Conservation (phyloP, 2,888 invertebrate genomes). For the Disparrhopalites patrizii region DNA sequence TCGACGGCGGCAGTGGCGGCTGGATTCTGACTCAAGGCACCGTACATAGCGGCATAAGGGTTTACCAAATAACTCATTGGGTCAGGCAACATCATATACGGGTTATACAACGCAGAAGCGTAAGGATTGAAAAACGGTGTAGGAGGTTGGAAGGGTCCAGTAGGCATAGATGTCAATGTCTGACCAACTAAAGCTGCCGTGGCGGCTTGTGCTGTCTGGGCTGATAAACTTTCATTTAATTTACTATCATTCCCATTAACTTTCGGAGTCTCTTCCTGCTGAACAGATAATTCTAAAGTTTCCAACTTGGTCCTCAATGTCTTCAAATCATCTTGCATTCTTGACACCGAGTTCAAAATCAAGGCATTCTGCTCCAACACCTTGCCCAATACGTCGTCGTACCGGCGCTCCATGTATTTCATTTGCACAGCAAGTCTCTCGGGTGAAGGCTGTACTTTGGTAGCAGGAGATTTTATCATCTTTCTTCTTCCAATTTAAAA, state of each 20-base stretch:
- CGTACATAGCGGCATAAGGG: constrained; percentile 16
- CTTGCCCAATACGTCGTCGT: constrained; percentile 30
- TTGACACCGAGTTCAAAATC: constrained; percentile 8
- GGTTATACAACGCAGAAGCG: constrained; percentile 16
- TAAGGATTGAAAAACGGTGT: constrained; percentile 22
- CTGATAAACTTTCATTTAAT: neutral
- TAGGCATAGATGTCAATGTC: neutral
- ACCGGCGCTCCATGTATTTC: constrained; percentile 30
- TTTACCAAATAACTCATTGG: constrained; percentile 16
- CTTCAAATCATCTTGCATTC: constrained; percentile 30
- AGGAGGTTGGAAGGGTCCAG: neutral
- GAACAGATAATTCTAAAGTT: constrained; percentile 13
- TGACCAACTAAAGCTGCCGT: neutral
- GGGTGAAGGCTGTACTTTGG: constrained; percentile 26
- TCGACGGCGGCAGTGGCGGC: neutral
- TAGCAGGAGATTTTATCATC: constrained; percentile 9
- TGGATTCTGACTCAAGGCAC: constrained; percentile 15
- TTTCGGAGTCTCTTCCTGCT: constrained; percentile 2
- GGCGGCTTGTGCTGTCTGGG: neutral
- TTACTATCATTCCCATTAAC: constrained; percentile 17
- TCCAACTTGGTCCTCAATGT: constrained; percentile 19
- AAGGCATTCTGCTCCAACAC: constrained; percentile 26
- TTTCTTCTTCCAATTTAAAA: too few relatives aligned
- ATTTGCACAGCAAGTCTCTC: constrained; percentile 27
- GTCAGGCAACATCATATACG: constrained; percentile 19